Percentiles rank a stretch among this genome's conserved stretches.
These are phyloP conservation scores for Pogonocherus hispidulus DNA, from an alignment of 2,888 invertebrate species.

Conservation along the genomic window DNA sequence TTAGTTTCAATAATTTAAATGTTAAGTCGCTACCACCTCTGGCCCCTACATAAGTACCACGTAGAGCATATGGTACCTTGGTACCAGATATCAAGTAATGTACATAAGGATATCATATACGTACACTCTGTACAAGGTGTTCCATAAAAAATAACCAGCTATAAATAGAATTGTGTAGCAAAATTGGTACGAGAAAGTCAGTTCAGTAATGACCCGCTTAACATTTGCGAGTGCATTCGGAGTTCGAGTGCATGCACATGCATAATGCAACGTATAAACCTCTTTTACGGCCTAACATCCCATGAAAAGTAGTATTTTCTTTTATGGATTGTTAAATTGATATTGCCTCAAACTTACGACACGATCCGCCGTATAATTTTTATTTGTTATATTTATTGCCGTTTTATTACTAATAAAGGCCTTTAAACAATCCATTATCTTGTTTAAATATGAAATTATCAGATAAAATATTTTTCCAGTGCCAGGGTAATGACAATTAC, in stretches of 20 bases:
- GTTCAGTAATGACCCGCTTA: too few relatives aligned
- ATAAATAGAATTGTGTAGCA: not conserved
- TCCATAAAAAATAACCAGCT: not conserved
- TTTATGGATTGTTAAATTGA: slow-evolving; percentile 17
- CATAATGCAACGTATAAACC: slow-evolving; percentile 8
- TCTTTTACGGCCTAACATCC: not conserved
- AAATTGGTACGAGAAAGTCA: not conserved
- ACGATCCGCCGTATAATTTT: not conserved
- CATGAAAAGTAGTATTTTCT: slow-evolving; percentile 5
- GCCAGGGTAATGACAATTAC: too few relatives aligned
- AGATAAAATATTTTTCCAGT: too few relatives aligned
- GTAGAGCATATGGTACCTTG: too few relatives aligned
- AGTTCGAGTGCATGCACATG: not conserved
- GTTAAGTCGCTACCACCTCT: too few relatives aligned
- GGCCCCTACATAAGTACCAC: too few relatives aligned
- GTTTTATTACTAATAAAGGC: not conserved
- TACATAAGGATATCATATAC: too few relatives aligned
- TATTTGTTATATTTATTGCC: not conserved
- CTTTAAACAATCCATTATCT: not conserved
- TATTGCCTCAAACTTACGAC: slow-evolving; percentile 7
- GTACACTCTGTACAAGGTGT: too few relatives aligned
- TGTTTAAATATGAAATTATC: not conserved
- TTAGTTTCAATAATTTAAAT: too few relatives aligned
- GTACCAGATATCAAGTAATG: too few relatives aligned
- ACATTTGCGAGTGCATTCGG: not conserved